Percentiles rank a stretch among this genome's conserved stretches.
Evolutionary conservation across 2,797 vertebrate species (phyloP).

Genomic region (Lerista edwardsae): DNA sequence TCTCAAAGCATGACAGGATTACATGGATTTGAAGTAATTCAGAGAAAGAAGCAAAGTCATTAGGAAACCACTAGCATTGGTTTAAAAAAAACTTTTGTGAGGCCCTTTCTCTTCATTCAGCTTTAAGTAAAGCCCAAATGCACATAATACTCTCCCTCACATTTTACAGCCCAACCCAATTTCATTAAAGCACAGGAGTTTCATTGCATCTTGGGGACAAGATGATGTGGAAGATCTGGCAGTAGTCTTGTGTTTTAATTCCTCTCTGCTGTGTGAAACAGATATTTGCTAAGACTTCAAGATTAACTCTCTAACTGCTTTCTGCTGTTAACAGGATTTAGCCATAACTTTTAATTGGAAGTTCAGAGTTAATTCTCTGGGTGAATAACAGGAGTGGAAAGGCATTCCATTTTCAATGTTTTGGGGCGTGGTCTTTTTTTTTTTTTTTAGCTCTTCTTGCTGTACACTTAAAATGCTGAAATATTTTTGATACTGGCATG

Average conservation of each 20-base stretch:
- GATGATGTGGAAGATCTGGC: constrained; percentile 31
- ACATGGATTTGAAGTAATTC: background rate
- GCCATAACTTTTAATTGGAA: constrained; percentile 72
- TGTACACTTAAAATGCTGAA: background rate
- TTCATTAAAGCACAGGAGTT: background rate
- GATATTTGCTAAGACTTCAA: constrained; percentile 46
- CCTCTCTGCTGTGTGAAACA: constrained; percentile 47
- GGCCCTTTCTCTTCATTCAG: background rate
- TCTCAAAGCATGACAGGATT: constrained; percentile 9
- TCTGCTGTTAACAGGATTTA: constrained; percentile 70
- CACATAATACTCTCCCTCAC: background rate
- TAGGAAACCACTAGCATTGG: rapidly evolving
- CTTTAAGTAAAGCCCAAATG: constrained; percentile 21
- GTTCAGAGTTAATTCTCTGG: constrained; percentile 68
- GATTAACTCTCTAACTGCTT: constrained; percentile 61
- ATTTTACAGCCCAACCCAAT: background rate
- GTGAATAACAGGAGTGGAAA: constrained; percentile 3
- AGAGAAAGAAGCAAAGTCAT: background rate
- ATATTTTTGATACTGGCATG: background rate
- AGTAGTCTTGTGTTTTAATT: constrained; percentile 12
- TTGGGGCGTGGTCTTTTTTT: too few relatives aligned
- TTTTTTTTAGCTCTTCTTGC: background rate
- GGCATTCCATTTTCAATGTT: background rate
- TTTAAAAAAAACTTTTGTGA: background rate
- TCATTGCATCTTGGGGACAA: constrained; percentile 4